Conservation (phyloP, 2,888 invertebrate genomes). For the Agrotis exclamationis region DNA sequence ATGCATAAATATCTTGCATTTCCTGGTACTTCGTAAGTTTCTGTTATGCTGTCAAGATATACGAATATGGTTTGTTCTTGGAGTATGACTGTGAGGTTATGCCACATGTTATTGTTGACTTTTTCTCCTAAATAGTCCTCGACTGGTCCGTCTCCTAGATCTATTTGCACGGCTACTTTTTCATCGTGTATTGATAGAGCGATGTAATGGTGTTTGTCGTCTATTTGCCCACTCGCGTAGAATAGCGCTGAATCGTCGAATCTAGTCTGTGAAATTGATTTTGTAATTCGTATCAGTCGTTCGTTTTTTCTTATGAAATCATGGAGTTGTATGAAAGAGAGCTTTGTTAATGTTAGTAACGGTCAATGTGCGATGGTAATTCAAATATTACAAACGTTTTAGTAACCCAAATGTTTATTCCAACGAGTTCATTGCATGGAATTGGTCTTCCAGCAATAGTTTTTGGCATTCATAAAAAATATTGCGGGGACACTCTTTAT, state of each 20-base stretch:
- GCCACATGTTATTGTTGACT: constrained; percentile 95
- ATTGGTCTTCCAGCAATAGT: too few species aligned
- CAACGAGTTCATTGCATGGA: not conserved
- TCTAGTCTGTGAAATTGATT: constrained; percentile 92
- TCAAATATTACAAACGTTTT: constrained; percentile 12
- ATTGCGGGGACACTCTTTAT: not conserved
- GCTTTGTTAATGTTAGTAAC: constrained; percentile 28
- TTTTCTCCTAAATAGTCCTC: constrained; percentile 93
- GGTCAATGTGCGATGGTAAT: constrained; percentile 22
- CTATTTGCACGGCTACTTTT: constrained; percentile 96
- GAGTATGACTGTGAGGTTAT: constrained; percentile 97
- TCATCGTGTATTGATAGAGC: constrained; percentile 96
- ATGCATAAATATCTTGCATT: constrained; percentile 94
- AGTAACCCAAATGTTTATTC: constrained; percentile 11
- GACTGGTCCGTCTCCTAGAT: constrained; percentile 95
- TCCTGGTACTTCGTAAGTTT: constrained; percentile 94
- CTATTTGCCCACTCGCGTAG: constrained; percentile 98
- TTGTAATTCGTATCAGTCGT: constrained; percentile 38
- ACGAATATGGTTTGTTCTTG: constrained; percentile 94
- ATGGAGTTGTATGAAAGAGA: constrained; percentile 22
- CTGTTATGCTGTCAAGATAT: constrained; percentile 94
- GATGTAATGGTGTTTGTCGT: constrained; percentile 97
- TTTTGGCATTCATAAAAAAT: not conserved
- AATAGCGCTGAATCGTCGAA: constrained; percentile 98
- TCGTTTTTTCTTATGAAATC: constrained; percentile 30